Conservation (phyloP, 2,113 vertebrate species). For the Chauna torquata region DNA sequence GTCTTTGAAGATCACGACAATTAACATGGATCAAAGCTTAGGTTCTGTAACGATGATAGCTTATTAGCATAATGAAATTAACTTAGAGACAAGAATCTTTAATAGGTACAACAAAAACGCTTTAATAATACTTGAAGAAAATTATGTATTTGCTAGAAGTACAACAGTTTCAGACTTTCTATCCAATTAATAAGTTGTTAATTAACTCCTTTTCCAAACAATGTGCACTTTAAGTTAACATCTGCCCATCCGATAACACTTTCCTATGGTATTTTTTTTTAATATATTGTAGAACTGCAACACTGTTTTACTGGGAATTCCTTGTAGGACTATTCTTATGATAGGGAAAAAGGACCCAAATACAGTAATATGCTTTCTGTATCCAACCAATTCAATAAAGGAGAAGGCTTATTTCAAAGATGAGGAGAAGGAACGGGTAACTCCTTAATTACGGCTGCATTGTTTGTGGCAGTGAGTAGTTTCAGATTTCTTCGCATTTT, state of each 20-base stretch:
- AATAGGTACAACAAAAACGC: constrained; percentile 98
- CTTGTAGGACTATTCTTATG: constrained; percentile 47
- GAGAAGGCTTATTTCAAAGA: constrained; percentile 31
- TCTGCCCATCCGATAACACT: constrained; percentile 81
- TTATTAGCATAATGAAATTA: constrained; percentile 99
- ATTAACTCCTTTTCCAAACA: constrained; percentile 91
- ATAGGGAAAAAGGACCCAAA: constrained; percentile 49
- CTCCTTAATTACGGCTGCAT: constrained; percentile 43
- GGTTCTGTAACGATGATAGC: constrained; percentile 97
- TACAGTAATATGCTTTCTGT: constrained; percentile 41
- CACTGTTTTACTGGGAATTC: constrained; percentile 54
- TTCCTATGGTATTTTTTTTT: constrained; percentile 39
- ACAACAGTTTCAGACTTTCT: constrained; percentile 97
- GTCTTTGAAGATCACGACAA: constrained; percentile 99
- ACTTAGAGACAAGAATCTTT: constrained; percentile 99
- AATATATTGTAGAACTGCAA: constrained; percentile 29
- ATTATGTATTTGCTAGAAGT: constrained; percentile 96
- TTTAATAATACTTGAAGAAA: constrained; percentile 99
- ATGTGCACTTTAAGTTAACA: constrained; percentile 83
- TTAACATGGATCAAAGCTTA: constrained; percentile 98
- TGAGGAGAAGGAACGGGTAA: constrained; percentile 34
- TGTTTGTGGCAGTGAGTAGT: neutral
- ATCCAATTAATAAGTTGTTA: constrained; percentile 98
- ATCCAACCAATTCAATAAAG: constrained; percentile 50
- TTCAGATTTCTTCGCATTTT: constrained; percentile 36